Evolutionary conservation across 1,140 invertebrate genomes (phyloP).

Genomic region (Micrasema minimum): DNA sequence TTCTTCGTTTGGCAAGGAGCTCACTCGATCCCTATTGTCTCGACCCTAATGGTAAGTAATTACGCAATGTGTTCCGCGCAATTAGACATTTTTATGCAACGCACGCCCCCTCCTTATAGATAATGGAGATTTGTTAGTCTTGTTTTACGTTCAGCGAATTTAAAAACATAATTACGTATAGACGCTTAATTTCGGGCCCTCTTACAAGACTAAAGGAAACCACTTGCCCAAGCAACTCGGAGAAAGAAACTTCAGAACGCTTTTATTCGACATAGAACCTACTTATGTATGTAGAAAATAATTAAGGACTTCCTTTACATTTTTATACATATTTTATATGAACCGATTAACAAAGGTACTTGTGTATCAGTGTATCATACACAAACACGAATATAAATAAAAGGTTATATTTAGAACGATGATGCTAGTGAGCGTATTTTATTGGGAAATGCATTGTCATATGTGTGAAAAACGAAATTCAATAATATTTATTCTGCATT

Average conservation of each 20-base stretch:
- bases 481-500: too few species aligned
- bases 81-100: constrained; percentile 53
- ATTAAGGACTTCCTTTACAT: too few species aligned
- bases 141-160: constrained; percentile 44
- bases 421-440: too few species aligned
- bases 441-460: too few species aligned
- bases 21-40: constrained; percentile 44
- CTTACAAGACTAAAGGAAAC: constrained; percentile 26
- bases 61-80: constrained; percentile 50
- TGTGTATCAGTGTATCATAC: too few species aligned
- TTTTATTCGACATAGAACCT: constrained; percentile 2
- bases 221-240: constrained; percentile 5
- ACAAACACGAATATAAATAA: too few species aligned
- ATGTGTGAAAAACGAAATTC: too few species aligned
- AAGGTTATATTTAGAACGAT: too few species aligned
- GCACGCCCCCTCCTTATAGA: constrained; percentile 46
- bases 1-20: constrained; percentile 44
- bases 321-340: too few species aligned
- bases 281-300: too few species aligned
- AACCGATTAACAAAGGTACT: too few species aligned
- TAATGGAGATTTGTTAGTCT: constrained; percentile 50
- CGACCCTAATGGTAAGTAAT: constrained; percentile 51
- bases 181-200: constrained; percentile 28
- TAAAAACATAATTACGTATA: constrained; percentile 46
- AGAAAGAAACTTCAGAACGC: constrained; percentile 29